phyloP scores from a whole-genome alignment of 2,888 invertebrate species.

The Phymatocera aterrima region DNA sequence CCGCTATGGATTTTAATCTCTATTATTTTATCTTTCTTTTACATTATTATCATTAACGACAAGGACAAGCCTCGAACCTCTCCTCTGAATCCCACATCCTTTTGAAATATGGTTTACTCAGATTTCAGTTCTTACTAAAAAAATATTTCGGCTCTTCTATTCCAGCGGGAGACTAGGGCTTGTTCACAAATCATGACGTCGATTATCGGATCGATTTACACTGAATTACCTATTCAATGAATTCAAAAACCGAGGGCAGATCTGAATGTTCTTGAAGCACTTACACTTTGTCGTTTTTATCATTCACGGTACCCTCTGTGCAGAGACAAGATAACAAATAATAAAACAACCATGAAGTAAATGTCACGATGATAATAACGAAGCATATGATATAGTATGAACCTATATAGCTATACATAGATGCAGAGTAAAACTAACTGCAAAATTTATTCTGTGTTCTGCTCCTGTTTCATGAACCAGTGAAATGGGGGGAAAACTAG shows the following conservation, averaged over 20 bases:
- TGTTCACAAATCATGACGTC: slow-evolving; percentile 58
- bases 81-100: slow-evolving; percentile 17
- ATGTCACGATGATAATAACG: neutral
- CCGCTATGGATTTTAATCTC: neutral
- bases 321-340: neutral
- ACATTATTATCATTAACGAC: neutral
- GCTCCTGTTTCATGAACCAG: slow-evolving; percentile 3
- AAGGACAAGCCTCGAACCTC: slow-evolving; percentile 6
- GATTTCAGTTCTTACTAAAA: neutral
- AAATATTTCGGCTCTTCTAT: neutral
- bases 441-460: neutral
- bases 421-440: neutral
- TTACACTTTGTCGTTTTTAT: too few species aligned
- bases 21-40: neutral
- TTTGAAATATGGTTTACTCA: neutral
- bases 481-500: slow-evolving; percentile 27
- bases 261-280: neutral
- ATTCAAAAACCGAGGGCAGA: neutral
- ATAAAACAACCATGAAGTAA: slow-evolving; percentile 6
- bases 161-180: slow-evolving; percentile 39
- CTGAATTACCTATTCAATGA: slow-evolving; percentile 52
- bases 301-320: neutral
- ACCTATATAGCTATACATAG: neutral
- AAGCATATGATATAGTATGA: too few species aligned
- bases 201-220: slow-evolving; percentile 57